Base-by-base conservation (phyloP, 2,888 invertebrate genomes). In the Drosophila emarginata region DNA sequence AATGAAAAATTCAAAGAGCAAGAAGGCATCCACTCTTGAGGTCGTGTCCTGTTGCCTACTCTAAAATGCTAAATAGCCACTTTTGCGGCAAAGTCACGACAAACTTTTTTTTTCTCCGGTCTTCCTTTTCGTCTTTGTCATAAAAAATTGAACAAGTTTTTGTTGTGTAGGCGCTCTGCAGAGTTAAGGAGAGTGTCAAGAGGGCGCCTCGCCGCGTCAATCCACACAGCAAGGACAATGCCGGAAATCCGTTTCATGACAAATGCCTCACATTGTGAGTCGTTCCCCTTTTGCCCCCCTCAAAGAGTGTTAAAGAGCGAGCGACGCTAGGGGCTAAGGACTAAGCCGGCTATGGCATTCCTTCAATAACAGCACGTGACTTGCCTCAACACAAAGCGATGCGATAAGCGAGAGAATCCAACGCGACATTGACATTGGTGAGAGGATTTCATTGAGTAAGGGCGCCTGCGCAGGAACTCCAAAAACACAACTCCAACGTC, bases 31-130 rank as follows among this genome's bases (percentile, higher is more conserved):
- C 39, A n/a, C 39, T 18, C 59, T 64, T 64, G 71, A 64, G 71
- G 71, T 70, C 69, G 64, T 69, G 69, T 70, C 51, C 18, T 45
- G 50, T 60, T 64, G 86, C 74, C 84, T 78, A 83, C 80, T 86
- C 69, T 73, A 86, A 88, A 88, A 89, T 88, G 89, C 83, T 88
- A 89, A 88, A 88, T 88, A 88, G 88, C 87, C 88, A 88, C 83
- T 87, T 85, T 89, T 87, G 88, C 78, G 80, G 77, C 76, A 68
- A 57, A 65, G 67, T 53, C 74, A 74, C 59, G 76, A 65, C 64
- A 67, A 73, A 70, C 57, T 68, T 64, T 73, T 59, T 74, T 72
- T 50, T 40, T 57, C 45, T 56, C 1, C 28, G 26, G 26, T 53
- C 60, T 18, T 39, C 45, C 40, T 59, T 59, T 18, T 28, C 59